Percentiles rank a stretch among this genome's conserved stretches.
Conservation (phyloP, 2,797 vertebrate species). For the Gallinago nigripennis region DNA sequence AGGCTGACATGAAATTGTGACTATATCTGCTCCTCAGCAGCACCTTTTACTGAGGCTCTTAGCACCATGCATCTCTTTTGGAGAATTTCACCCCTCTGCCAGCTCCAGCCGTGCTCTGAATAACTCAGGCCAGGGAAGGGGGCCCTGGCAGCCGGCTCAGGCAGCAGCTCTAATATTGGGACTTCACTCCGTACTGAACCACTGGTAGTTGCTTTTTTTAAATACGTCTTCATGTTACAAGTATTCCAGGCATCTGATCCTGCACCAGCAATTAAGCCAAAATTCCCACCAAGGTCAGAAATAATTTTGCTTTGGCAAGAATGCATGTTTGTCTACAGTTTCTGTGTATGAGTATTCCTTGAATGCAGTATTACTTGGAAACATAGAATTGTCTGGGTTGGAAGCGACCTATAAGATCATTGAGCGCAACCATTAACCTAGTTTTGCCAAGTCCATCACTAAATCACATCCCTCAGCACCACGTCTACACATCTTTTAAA, state of each 20-base stretch:
- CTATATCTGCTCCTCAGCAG: background rate
- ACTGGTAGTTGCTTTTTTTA: background rate
- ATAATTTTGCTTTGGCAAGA: background rate
- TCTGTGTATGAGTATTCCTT: background rate
- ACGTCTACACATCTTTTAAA: background rate
- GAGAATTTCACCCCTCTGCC: background rate
- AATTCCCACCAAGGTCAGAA: background rate
- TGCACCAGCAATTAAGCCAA: background rate
- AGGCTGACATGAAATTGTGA: background rate
- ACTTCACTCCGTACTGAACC: background rate
- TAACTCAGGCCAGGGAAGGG: background rate
- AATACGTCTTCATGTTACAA: background rate
- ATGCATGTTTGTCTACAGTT: background rate
- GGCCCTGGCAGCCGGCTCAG: background rate
- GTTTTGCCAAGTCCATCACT: background rate
- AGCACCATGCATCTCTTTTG: accelerated
- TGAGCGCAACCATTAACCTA: background rate
- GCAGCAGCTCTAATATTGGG: background rate
- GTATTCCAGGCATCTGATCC: background rate
- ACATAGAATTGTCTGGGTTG: background rate
- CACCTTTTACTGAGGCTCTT: background rate
- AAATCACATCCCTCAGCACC: background rate
- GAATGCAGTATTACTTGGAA: background rate
- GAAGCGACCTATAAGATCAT: background rate
- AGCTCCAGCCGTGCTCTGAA: background rate